Conservation (phyloP, 2,113 vertebrate species). For the Notothenia rossii region DNA sequence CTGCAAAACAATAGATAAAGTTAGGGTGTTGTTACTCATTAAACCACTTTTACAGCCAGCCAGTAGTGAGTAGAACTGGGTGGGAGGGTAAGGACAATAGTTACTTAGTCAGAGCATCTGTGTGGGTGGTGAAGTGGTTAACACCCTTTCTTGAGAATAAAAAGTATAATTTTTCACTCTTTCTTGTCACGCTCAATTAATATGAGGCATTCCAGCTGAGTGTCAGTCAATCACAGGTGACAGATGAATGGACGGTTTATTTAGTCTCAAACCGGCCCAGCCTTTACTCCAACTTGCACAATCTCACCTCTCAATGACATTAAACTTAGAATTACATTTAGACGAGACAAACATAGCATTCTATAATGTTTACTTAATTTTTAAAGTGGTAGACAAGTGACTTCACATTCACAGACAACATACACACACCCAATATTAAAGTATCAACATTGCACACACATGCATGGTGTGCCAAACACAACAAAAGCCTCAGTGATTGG, state of each 20-base stretch:
- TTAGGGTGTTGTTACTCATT: constrained; percentile 71
- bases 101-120: constrained; percentile 50
- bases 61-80: constrained; percentile 42
- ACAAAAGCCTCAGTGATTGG: constrained; percentile 59
- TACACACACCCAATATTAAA: constrained; percentile 52
- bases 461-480: constrained; percentile 39
- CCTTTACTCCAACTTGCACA: constrained; percentile 39
- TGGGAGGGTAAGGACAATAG: constrained; percentile 56
- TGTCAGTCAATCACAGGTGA: constrained; percentile 69
- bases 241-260: constrained; percentile 72
- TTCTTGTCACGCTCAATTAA: constrained; percentile 64
- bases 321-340: background rate
- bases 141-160: constrained; percentile 61
- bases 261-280: constrained; percentile 45
- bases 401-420: constrained; percentile 29
- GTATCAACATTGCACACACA: constrained; percentile 32
- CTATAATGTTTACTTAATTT: too few relatives aligned
- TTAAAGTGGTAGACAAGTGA: constrained; percentile 61
- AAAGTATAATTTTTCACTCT: constrained; percentile 58
- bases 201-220: constrained; percentile 58
- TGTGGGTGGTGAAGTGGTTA: constrained; percentile 72
- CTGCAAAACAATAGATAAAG: constrained; percentile 42
- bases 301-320: constrained; percentile 29
- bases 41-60: constrained; percentile 65
- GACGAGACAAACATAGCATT: too few relatives aligned